These are phyloP conservation scores for Peromyscus aztecus DNA, from an alignment of 2,797 vertebrate species.

Conservation along the genomic window DNA sequence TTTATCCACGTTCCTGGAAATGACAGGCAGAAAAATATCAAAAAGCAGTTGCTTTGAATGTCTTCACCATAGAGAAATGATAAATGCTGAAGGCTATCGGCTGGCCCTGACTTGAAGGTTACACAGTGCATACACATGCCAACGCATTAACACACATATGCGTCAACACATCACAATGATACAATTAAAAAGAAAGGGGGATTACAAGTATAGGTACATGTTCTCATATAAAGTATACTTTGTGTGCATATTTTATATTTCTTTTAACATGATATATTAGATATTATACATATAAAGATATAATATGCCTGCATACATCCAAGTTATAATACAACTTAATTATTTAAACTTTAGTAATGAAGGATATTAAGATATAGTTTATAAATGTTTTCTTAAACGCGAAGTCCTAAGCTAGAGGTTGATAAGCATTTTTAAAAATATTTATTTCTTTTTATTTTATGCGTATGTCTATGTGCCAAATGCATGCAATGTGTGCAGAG, in stretches of 20 bases:
- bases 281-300: neutral
- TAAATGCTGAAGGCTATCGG: neutral
- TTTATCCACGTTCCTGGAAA: neutral
- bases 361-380: neutral
- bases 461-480: neutral
- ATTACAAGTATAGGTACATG: neutral
- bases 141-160: neutral
- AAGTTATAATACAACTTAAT: neutral
- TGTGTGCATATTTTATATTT: neutral
- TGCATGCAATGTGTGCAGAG: neutral
- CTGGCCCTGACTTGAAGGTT: neutral
- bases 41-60: neutral
- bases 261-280: neutral
- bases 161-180: neutral
- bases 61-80: neutral
- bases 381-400: neutral
- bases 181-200: neutral
- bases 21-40: neutral
- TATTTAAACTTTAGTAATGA: neutral
- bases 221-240: neutral
- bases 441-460: neutral
- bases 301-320: neutral
- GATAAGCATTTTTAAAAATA: neutral
- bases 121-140: too few relatives aligned
- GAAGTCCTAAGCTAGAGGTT: neutral